phyloP scores from a whole-genome alignment of 2,797 vertebrate species.

The Arnoldichthys spilopterus region DNA sequence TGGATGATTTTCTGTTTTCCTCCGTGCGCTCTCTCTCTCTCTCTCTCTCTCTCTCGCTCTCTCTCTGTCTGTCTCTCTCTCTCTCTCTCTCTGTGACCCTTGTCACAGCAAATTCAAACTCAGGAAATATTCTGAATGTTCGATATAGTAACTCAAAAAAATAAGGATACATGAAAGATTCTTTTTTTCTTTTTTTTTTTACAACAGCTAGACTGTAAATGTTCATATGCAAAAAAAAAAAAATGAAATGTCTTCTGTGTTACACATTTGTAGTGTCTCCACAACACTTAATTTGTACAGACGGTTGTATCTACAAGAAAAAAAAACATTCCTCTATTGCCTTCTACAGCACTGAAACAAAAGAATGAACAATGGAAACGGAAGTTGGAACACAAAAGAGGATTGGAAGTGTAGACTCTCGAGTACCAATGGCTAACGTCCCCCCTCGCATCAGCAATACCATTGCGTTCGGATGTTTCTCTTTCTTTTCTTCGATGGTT shows the following conservation, averaged over 20 bases:
- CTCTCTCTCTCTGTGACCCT: constrained; percentile 80
- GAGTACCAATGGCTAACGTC: constrained; percentile 21
- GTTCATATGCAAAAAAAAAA: constrained; percentile 93
- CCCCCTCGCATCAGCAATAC: constrained; percentile 87
- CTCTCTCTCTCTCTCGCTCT: constrained; percentile 32
- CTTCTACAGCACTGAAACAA: constrained; percentile 84
- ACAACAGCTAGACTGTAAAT: constrained; percentile 91
- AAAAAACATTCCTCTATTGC: constrained; percentile 91
- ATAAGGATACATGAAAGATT: constrained; percentile 84
- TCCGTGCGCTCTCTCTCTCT: constrained; percentile 61
- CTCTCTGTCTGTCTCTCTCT: constrained; percentile 39
- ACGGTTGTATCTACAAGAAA: constrained; percentile 76
- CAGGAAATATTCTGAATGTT: constrained; percentile 99
- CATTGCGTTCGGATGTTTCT: constrained; percentile 84
- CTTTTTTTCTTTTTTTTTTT: constrained; percentile 70
- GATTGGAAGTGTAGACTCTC: constrained; percentile 79
- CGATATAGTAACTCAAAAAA: constrained; percentile 85
- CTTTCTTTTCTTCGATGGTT: constrained; percentile 77
- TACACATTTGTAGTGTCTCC: constrained; percentile 88
- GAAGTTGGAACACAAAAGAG: constrained; percentile 64
- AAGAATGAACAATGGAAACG: constrained; percentile 62
- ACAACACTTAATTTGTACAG: constrained; percentile 87
- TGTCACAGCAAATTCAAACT: constrained; percentile 96
- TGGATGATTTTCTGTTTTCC: constrained; percentile 51
- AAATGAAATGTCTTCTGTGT: constrained; percentile 82